Evolutionary conservation across 2,113 vertebrate species (phyloP).

Genomic region (Macrotus californicus): DNA sequence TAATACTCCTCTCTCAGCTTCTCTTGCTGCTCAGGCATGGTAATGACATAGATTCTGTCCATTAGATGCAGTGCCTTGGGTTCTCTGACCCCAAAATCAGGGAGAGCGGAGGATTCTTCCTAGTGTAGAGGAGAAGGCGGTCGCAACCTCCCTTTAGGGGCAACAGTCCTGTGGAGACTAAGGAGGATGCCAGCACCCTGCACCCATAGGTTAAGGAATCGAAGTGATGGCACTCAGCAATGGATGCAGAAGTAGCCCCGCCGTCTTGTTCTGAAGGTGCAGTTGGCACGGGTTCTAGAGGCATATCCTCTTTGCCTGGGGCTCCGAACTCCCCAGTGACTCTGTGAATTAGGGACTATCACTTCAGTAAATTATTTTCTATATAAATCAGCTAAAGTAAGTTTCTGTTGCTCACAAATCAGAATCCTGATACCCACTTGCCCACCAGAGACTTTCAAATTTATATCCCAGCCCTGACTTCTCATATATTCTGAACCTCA

Average conservation of each 20-base stretch:
- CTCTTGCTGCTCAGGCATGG: background rate
- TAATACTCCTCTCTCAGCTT: fast-evolving
- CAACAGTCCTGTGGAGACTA: too few species aligned
- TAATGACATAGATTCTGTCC: background rate
- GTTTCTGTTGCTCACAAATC: background rate
- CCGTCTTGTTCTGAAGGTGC: background rate
- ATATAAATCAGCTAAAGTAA: background rate
- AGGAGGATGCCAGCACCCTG: fast-evolving
- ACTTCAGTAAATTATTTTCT: background rate
- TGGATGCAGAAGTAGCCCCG: background rate
- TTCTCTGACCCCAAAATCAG: background rate
- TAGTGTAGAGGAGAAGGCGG: background rate
- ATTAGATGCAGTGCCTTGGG: background rate
- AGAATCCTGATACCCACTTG: background rate
- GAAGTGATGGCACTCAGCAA: too few species aligned
- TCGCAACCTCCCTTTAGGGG: background rate
- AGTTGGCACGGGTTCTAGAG: background rate
- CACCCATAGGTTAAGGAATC: background rate
- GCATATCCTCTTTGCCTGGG: background rate
- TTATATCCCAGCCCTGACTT: background rate
- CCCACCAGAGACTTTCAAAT: background rate
- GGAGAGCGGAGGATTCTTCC: background rate
- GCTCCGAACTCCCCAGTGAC: background rate
- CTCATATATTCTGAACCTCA: background rate
- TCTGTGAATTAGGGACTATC: background rate